Conservation (phyloP, 2,113 vertebrate genomes). For the Nannospalax galili region DNA sequence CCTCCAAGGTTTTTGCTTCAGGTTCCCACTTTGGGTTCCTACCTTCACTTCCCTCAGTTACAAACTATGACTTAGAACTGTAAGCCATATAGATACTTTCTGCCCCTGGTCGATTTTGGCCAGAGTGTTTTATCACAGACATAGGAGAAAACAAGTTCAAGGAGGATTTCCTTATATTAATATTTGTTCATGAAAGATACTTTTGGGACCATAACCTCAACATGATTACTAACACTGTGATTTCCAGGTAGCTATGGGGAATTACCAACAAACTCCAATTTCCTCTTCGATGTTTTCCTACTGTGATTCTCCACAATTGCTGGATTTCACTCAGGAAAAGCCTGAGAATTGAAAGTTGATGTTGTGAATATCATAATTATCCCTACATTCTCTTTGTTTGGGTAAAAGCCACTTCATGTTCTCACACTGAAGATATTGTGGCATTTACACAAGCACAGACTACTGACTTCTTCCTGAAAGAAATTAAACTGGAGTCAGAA, state of each 20-base stretch:
- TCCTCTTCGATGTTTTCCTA: rapidly evolving
- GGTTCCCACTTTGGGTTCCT: background rate
- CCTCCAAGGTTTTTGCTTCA: background rate
- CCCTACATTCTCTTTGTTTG: background rate
- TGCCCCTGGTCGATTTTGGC: background rate
- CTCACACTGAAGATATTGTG: background rate
- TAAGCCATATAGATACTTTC: background rate
- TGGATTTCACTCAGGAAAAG: too few relatives aligned
- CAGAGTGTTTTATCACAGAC: background rate
- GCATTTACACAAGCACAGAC: background rate
- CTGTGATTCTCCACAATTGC: rapidly evolving
- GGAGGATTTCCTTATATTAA: too few relatives aligned
- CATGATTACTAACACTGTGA: too few relatives aligned
- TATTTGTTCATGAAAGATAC: background rate
- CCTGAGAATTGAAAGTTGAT: background rate
- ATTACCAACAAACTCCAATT: background rate
- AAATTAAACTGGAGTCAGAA: background rate
- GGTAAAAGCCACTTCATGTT: background rate
- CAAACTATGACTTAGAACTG: background rate
- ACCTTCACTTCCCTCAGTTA: background rate
- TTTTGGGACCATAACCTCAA: too few relatives aligned
- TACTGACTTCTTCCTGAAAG: background rate
- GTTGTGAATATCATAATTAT: too few relatives aligned
- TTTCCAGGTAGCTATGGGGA: background rate
- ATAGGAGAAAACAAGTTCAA: too few relatives aligned